phyloP scores from a whole-genome alignment of 2,113 vertebrate species.

The Ammodytes marinus region DNA sequence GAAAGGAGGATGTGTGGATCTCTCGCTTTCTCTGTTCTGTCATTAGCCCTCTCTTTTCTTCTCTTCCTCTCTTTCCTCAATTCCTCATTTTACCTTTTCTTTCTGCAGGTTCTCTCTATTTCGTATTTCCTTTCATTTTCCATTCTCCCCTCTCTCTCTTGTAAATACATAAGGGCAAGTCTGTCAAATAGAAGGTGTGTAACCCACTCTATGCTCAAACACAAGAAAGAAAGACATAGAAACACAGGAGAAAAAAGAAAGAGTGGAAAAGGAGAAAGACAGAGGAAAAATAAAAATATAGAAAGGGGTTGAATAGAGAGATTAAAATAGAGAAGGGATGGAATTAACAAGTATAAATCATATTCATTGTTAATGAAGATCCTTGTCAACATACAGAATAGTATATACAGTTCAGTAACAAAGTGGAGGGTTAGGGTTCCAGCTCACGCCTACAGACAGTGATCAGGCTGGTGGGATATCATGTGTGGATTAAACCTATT shows the following conservation, averaged over 20 bases:
- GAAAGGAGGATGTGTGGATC: slow-evolving; percentile 76
- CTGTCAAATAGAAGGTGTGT: slow-evolving; percentile 28
- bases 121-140: slow-evolving; percentile 7
- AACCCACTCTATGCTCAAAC: slow-evolving; percentile 5
- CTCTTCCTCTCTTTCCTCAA: slow-evolving; percentile 51
- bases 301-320: slow-evolving; percentile 8
- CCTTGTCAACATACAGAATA: neutral
- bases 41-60: slow-evolving; percentile 70
- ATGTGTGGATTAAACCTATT: neutral
- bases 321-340: neutral
- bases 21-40: slow-evolving; percentile 73
- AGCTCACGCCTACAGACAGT: slow-evolving; percentile 13
- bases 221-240: slow-evolving; percentile 1
- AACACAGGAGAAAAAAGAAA: neutral
- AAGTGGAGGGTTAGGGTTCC: slow-evolving; percentile 36
- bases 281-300: slow-evolving; percentile 2
- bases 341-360: neutral
- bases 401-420: slow-evolving; percentile 5
- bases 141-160: neutral
- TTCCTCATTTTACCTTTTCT: slow-evolving; percentile 62
- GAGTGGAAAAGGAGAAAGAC: neutral
- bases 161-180: slow-evolving; percentile 39
- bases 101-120: slow-evolving; percentile 28
- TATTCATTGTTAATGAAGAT: slow-evolving; percentile 15
- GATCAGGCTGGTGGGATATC: slow-evolving; percentile 1